Evolutionary conservation across 2,113 vertebrate genomes (phyloP).

Genomic region (Capreolus pygargus): DNA sequence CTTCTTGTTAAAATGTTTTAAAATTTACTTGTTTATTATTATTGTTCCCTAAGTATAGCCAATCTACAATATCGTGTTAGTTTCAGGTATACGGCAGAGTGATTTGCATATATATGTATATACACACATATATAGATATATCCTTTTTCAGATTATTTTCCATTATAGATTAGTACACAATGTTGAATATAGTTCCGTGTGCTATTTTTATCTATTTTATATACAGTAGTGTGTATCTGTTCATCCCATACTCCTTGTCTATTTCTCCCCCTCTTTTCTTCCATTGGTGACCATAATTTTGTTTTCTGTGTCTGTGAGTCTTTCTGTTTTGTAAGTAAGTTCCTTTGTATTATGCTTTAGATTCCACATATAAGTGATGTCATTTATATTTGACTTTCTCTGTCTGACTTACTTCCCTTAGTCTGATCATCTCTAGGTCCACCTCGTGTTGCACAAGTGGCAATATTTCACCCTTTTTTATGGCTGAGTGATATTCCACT

Average conservation of each 20-base stretch:
- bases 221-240: background rate
- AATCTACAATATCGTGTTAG: background rate
- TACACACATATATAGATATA: background rate
- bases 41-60: background rate
- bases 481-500: background rate
- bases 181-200: background rate
- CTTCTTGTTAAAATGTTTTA: background rate
- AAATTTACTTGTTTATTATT: background rate
- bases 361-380: background rate
- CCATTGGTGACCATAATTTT: background rate
- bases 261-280: background rate
- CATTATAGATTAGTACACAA: background rate
- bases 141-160: background rate
- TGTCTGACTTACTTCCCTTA: background rate
- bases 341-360: background rate
- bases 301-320: background rate
- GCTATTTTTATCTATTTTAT: background rate
- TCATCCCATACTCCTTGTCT: background rate
- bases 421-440: background rate
- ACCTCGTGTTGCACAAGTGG: background rate
- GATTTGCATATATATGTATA: background rate
- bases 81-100: background rate
- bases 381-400: background rate
- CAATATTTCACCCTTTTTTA: background rate
- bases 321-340: background rate